phyloP scores from a whole-genome alignment of 2,888 invertebrate genomes.

The Pollenia griseotomentosa region DNA sequence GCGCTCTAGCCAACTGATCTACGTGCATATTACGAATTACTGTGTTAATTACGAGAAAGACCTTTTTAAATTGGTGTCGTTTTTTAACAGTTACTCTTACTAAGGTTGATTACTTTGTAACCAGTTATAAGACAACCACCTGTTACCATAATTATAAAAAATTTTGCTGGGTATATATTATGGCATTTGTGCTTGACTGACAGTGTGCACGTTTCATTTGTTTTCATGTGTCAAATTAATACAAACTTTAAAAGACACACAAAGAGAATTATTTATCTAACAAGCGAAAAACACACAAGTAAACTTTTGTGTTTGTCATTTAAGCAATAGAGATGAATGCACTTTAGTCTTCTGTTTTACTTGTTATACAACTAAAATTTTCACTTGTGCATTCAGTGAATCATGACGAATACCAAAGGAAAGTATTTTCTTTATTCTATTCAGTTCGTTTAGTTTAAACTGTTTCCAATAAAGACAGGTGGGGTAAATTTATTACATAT shows the following conservation, averaged over 20 bases:
- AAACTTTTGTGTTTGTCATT: conserved; percentile 31
- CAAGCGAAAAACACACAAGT: conserved; percentile 22
- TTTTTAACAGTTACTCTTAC: too few species aligned
- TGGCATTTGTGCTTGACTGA: conserved; percentile 19
- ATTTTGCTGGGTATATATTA: too few species aligned
- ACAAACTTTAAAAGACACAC: conserved; percentile 14
- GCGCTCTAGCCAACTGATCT: too few species aligned
- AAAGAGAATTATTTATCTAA: conserved; percentile 32
- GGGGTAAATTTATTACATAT: not conserved
- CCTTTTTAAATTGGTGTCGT: too few species aligned
- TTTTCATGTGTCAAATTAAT: conserved; percentile 58
- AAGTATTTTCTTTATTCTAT: conserved; percentile 1
- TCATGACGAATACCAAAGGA: conserved; percentile 33
- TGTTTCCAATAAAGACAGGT: not conserved
- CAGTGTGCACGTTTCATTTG: conserved; percentile 20
- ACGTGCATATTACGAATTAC: too few species aligned
- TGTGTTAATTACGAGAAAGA: too few species aligned
- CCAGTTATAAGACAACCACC: too few species aligned
- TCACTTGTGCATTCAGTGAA: conserved; percentile 51
- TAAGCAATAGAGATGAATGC: conserved; percentile 27
- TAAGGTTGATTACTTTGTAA: too few species aligned
- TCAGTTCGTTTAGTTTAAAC: not conserved
- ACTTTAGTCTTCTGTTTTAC: not conserved
- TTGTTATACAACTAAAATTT: conserved; percentile 7
- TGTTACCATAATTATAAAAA: too few species aligned